Evolutionary conservation across 2,113 vertebrate genomes (phyloP).

Genomic region (Illadopsis cleaveri): DNA sequence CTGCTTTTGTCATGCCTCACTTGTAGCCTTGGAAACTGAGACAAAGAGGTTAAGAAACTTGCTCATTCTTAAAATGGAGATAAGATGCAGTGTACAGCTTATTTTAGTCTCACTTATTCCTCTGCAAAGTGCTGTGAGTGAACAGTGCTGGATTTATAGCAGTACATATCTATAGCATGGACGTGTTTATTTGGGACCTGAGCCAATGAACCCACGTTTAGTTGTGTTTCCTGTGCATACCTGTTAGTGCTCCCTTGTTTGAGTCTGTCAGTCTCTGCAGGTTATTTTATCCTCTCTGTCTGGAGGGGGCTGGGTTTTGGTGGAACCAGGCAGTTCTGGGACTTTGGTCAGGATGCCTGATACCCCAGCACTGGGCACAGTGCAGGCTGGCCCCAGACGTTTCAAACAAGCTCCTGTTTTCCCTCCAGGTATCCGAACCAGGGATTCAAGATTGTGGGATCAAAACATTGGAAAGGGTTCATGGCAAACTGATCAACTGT

Average conservation of each 20-base stretch:
- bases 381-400: background rate
- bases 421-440: background rate
- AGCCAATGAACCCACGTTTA: background rate
- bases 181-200: background rate
- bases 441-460: background rate
- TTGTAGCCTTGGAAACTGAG: constrained; percentile 61
- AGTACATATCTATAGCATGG: background rate
- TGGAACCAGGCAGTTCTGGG: background rate
- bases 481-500: background rate
- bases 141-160: background rate
- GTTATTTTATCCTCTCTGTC: background rate
- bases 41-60: constrained; percentile 56
- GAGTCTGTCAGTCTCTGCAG: background rate
- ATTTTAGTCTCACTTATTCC: background rate
- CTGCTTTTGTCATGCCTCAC: constrained; percentile 47
- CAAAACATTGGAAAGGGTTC: background rate
- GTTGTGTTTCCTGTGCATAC: background rate
- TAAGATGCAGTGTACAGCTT: background rate
- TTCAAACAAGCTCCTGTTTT: background rate
- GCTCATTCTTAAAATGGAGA: constrained; percentile 27
- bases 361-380: background rate
- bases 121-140: background rate
- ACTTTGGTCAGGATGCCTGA: background rate
- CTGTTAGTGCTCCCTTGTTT: background rate
- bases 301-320: background rate